Evolutionary conservation across 2,113 vertebrate genomes (phyloP), one percentile per base, ranked within the genome.

Genomic region (Perca fluviatilis): DNA sequence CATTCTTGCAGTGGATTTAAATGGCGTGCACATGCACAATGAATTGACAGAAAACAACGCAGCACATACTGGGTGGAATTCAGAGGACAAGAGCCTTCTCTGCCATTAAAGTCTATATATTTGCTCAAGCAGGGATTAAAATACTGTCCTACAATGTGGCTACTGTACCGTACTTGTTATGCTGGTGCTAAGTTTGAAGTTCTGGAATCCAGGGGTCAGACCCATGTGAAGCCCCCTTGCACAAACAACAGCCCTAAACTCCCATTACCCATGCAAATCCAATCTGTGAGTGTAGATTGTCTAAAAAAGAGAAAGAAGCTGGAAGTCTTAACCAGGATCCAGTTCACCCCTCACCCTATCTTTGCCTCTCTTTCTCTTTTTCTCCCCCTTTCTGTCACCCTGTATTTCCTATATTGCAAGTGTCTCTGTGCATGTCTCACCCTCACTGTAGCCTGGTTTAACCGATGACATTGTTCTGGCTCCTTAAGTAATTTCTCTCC

Each of bases 211-310:
- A 66, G 90, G 89, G 97, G 96, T 97, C 97, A 97, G 93, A 86
- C 90, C 94, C 87, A 94, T 95, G 91, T 77, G 96, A 97, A 97
- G 95, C 92, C 95, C 95, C 96, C 65, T 89, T 96, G 93, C 96
- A 82, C 95, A 97, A 97, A 97, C 95, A 97, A 88, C 91, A 95
- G 88, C 90, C 58, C 94, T 97, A 96, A 97, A 97, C 96, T 94
- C 94, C 49, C 95, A 97, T 98, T 97, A 98, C 93, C 92, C 93
- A 97, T 97, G 96, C 97, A 98, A 98, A 98, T 98, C 97, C 96
- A 96, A 94, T 96, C 95, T 97, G 92, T 96, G 93, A 96, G 95
- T 96, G 95, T 93, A 93, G 93, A 96, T 97, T 97, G 97, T 97
- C 96, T 94, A 90, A 86, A 85, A 40, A 46, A 57, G 74, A 96